These are phyloP conservation scores for Psittacula echo DNA, from an alignment of 2,797 vertebrate genomes.

Conservation along the genomic window DNA sequence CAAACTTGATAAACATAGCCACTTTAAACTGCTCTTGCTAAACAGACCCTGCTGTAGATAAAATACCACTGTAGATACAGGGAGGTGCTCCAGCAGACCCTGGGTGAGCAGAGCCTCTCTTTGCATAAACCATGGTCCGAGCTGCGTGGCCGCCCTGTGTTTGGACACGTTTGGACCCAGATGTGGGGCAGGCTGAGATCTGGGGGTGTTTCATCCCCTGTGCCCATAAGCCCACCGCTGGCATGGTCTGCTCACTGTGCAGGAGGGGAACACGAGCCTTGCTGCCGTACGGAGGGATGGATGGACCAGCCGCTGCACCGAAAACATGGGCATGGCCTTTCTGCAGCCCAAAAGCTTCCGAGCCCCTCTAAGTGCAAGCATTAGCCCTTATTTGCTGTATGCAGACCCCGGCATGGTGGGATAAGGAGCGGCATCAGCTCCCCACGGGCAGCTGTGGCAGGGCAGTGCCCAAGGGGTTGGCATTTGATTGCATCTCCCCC, in stretches of 20 bases:
- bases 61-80: slow-evolving; percentile 46
- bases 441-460: rapidly evolving
- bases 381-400: neutral
- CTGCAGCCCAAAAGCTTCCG: neutral
- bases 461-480: neutral
- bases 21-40: slow-evolving; percentile 75
- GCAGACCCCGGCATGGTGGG: rapidly evolving
- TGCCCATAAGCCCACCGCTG: rapidly evolving
- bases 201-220: neutral
- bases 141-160: rapidly evolving
- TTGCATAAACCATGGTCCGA: neutral
- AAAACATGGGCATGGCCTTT: rapidly evolving
- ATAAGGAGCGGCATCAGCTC: neutral
- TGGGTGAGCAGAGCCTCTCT: neutral
- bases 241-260: rapidly evolving
- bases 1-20: slow-evolving; percentile 76
- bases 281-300: rapidly evolving
- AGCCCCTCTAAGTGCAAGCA: neutral
- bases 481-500: neutral
- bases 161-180: neutral
- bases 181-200: rapidly evolving
- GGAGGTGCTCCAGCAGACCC: neutral
- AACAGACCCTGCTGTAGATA: slow-evolving; percentile 72
- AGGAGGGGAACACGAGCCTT: rapidly evolving
- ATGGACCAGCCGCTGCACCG: neutral